Conservation (phyloP, 2,888 invertebrate species). For the Andricus quercusramuli region DNA sequence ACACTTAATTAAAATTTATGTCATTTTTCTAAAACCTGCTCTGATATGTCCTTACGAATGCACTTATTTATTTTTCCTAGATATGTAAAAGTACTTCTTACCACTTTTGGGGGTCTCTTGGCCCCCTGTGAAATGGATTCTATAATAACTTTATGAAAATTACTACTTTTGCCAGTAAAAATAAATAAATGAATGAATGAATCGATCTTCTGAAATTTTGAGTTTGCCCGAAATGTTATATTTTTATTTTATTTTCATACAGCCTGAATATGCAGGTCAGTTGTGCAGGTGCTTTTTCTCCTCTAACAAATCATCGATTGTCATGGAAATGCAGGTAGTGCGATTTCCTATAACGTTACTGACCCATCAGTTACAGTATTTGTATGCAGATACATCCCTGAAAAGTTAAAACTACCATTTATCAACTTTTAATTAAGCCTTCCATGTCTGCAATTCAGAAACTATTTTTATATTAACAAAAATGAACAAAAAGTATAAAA, state of each 20-base stretch:
- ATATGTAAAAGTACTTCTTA: too few species aligned
- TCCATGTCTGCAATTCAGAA: background rate
- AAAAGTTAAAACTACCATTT: background rate
- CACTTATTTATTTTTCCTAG: too few species aligned
- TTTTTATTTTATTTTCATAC: background rate
- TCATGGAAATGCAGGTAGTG: conserved; percentile 52
- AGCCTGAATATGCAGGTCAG: conserved; percentile 10
- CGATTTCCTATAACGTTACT: conserved; percentile 19
- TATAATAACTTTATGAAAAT: too few species aligned
- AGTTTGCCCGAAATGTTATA: background rate
- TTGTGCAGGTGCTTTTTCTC: conserved; percentile 44
- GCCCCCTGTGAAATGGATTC: too few species aligned
- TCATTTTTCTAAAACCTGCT: too few species aligned
- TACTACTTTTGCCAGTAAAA: too few species aligned
- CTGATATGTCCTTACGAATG: too few species aligned
- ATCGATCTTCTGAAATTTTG: background rate
- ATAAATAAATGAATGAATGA: too few species aligned
- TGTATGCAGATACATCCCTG: background rate
- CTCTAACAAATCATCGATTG: conserved; percentile 56
- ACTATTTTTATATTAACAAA: background rate
- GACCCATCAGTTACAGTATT: background rate
- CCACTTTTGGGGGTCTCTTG: too few species aligned
- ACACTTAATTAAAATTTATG: too few species aligned
- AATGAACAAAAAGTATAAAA: background rate
- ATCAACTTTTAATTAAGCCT: background rate